Conservation (phyloP, 2,888 invertebrate species). For the Drosophila aldrichi region DNA sequence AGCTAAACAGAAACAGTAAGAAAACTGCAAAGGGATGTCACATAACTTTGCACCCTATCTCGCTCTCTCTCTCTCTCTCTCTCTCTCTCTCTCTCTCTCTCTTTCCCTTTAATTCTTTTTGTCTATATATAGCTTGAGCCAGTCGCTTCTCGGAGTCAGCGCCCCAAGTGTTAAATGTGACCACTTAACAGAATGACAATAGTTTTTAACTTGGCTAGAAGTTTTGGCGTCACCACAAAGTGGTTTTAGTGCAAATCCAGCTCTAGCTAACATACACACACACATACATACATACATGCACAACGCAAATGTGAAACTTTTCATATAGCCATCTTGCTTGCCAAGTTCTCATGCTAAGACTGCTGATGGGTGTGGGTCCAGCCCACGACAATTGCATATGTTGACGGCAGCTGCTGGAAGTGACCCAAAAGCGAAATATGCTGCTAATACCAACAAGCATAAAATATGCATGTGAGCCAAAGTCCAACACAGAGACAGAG, state of each 20-base stretch:
- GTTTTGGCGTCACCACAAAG: slow-evolving; percentile 82
- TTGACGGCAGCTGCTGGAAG: slow-evolving; percentile 65
- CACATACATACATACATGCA: neutral
- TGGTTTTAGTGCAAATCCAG: slow-evolving; percentile 78
- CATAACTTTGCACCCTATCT: slow-evolving; percentile 40
- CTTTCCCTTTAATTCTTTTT: slow-evolving; percentile 8
- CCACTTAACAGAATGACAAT: slow-evolving; percentile 82
- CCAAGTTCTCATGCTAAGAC: slow-evolving; percentile 56
- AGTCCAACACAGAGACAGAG: slow-evolving; percentile 4
- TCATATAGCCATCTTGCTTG: slow-evolving; percentile 52
- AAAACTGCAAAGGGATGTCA: slow-evolving; percentile 40
- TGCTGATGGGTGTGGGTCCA: slow-evolving; percentile 37
- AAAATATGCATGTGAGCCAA: slow-evolving; percentile 74
- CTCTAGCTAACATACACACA: slow-evolving; percentile 10
- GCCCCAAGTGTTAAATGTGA: slow-evolving; percentile 80
- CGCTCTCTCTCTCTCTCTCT: neutral
- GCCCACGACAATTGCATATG: slow-evolving; percentile 68
- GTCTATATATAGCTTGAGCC: slow-evolving; percentile 18
- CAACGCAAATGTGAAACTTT: slow-evolving; percentile 47
- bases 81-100: no score
- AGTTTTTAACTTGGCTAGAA: slow-evolving; percentile 82
- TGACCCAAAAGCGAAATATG: slow-evolving; percentile 77
- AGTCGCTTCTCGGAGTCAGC: slow-evolving; percentile 53
- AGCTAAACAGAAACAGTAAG: slow-evolving; percentile 30
- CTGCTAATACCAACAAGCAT: slow-evolving; percentile 68